Base-by-base conservation (phyloP, 2,888 invertebrate genomes). In the Ditula angustiorana region DNA sequence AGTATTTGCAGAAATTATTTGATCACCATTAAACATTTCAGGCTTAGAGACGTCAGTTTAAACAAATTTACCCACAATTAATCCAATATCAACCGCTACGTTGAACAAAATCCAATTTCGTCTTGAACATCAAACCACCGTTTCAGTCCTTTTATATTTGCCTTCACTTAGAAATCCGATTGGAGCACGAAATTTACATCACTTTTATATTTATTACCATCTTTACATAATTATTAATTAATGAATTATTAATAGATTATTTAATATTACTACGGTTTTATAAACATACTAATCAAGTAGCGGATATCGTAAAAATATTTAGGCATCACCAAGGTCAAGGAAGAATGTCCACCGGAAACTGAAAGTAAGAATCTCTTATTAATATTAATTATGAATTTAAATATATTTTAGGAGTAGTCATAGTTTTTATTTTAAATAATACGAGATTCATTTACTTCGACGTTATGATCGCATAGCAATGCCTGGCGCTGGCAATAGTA, bases 291-390 rank as follows among this genome's bases (percentile, higher is more conserved):
- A 5, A 37, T 50, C n/a, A 10, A 33, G 44, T 24, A 44, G n/a
- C 52, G 52, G n/a, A 61, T 61, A 28, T 52, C 30, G 53, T 53
- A 53, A 33, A 61, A 46, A 53, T 61, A 33, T 46, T 16, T 30
- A 11, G 10, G 23, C 23, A 5, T 7, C 10, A 21, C 23, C 52
- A 61, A 44, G 61, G 52, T 19, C 35, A 28, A 24, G 11, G 33
- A 19, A 19, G 16, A 41, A 56, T 41, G 26, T 24, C 13, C 37
- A 41, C 55, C 55, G 55, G 55, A 41, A 55, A 28, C 28, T 35
- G 19, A 55, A 55, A 41, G 55, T 26, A 13, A 41, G 19, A 19
- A 19, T 19, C 2, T 41, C 19, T 16, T 2, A 37, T 37, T 16
- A 19, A 19, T 2, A 41, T 0, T 41, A 2, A 41, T 41, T 2